A percentile compares a stretch with the other conserved stretches of the same genome.
Evolutionary conservation across 2,113 vertebrate species (phyloP).

Genomic region (Amia ocellicauda): DNA sequence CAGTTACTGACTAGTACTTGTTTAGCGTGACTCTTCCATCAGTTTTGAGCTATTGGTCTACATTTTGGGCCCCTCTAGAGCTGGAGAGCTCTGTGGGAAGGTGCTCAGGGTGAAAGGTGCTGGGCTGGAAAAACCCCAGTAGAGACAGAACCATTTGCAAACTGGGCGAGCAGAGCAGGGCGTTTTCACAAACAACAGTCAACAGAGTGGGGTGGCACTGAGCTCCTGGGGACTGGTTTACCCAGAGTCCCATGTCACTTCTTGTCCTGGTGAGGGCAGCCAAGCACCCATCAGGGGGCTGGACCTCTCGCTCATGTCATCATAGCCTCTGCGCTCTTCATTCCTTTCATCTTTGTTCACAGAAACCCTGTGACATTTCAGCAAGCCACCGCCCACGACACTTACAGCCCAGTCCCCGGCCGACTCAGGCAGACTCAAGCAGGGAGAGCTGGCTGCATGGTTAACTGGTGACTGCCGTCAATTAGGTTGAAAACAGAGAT

Average conservation of each 20-base stretch:
- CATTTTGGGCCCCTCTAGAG: too few relatives aligned
- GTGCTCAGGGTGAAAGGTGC: too few relatives aligned
- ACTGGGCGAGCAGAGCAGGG: too few relatives aligned
- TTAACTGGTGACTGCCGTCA: constrained; percentile 47
- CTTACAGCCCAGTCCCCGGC: constrained; percentile 22
- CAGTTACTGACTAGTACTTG: not conserved
- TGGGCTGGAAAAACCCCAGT: too few relatives aligned
- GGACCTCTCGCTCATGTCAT: not conserved
- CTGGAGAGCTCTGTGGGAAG: too few relatives aligned
- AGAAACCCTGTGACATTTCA: constrained; percentile 23
- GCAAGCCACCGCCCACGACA: constrained; percentile 46
- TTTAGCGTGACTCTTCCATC: not conserved
- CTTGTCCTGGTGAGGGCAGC: too few relatives aligned
- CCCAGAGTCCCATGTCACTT: too few relatives aligned
- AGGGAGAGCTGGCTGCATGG: constrained; percentile 32
- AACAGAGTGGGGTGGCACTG: too few relatives aligned
- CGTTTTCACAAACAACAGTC: too few relatives aligned
- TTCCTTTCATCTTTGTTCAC: not conserved
- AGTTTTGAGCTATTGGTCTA: too few relatives aligned
- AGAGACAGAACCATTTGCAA: too few relatives aligned
- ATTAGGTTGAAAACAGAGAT: constrained; percentile 34
- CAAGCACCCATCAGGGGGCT: too few relatives aligned
- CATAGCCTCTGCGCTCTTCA: not conserved
- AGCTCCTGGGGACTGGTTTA: not conserved
- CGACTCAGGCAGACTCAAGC: constrained; percentile 35